Evolutionary conservation across 1,140 invertebrate genomes (phyloP), one percentile per base, ranked within the genome.

Genomic region (Drosophila repletoides): DNA sequence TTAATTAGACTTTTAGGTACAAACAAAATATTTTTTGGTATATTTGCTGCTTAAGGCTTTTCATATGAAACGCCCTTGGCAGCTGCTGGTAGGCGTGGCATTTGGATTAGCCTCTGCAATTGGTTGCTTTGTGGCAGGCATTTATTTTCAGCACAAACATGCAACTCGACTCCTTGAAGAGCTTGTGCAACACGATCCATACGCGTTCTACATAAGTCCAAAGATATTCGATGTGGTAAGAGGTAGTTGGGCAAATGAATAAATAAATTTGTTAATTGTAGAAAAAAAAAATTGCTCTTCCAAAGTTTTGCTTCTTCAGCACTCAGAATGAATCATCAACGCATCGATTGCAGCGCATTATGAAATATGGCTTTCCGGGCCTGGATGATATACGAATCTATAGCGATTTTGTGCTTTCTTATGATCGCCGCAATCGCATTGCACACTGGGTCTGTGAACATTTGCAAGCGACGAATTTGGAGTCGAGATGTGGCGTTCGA

Each of bases 371-470:
- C 0, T 98, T 97, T 91, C 98, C 98, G 9, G 93, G 97, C 29
- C 91, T 97, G 49, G 96, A 98, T 76, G 95, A 97, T 87, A 90
- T 99, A 0, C 92, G 96, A 75, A 95, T 96, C 0, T 97, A 94
- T 88, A 95, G 97, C 80, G 96, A 99, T 91, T 99, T 94, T 92
- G 95, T 99, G 29, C 88, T 99, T 6, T 97, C 97, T 0, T 99
- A 99, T 84, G 98, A 99, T 88, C 93, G 94, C 59, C 92, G 97
- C 67, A 98, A 95, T 68, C 92, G 96, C 68, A 94, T 97, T 34
- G 95, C 98, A 1, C 93, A 98, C 90, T 99, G 98, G 98, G 98
- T 99, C 1, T 97, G 98, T 90, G 98, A 99, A 90, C 98, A 99
- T 90, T 90, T 99, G 19, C 97, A 95, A 24, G 5, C 7, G 14